Conservation (phyloP, 2,113 vertebrate genomes). For the Tachuris rubrigastra region DNA sequence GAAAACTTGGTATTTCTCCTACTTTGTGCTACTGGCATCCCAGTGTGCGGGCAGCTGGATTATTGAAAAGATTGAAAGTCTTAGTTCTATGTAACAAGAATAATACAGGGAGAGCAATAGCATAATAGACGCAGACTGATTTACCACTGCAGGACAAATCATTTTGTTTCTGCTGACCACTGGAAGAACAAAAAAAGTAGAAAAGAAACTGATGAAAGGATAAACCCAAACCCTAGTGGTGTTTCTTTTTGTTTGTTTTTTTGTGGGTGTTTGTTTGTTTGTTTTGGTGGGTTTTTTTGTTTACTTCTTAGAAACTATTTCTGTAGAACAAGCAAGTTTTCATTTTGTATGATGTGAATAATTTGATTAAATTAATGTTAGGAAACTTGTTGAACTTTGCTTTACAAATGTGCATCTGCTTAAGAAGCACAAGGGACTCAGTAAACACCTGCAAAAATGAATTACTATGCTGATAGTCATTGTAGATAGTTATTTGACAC, state of each 20-base stretch:
- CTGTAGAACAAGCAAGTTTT: slow-evolving; percentile 49
- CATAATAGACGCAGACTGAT: slow-evolving; percentile 18
- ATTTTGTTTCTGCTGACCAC: slow-evolving; percentile 19
- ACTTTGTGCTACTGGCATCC: slow-evolving; percentile 23
- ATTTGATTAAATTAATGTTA: slow-evolving; percentile 53
- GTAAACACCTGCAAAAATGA: slow-evolving; percentile 10
- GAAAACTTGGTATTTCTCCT: slow-evolving; percentile 58
- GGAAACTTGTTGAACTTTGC: slow-evolving; percentile 49
- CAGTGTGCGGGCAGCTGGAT: background rate
- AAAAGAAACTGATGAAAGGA: slow-evolving; percentile 36
- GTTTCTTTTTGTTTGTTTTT: no score
- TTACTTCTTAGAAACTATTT: slow-evolving; percentile 37
- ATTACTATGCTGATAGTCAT: background rate
- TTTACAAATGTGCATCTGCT: background rate
- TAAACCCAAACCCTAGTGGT: background rate
- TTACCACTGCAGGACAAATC: slow-evolving; percentile 32
- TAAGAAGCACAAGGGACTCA: background rate
- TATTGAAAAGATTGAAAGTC: slow-evolving; percentile 49
- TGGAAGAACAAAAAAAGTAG: slow-evolving; percentile 10
- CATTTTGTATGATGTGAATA: slow-evolving; percentile 3
- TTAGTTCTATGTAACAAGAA: slow-evolving; percentile 45
- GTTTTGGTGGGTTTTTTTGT: background rate
- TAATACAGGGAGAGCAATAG: slow-evolving; percentile 29
- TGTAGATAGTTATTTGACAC: background rate
- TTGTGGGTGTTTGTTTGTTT: background rate